Base-by-base conservation (phyloP, 2,113 vertebrate genomes). In the Felis chaus region DNA sequence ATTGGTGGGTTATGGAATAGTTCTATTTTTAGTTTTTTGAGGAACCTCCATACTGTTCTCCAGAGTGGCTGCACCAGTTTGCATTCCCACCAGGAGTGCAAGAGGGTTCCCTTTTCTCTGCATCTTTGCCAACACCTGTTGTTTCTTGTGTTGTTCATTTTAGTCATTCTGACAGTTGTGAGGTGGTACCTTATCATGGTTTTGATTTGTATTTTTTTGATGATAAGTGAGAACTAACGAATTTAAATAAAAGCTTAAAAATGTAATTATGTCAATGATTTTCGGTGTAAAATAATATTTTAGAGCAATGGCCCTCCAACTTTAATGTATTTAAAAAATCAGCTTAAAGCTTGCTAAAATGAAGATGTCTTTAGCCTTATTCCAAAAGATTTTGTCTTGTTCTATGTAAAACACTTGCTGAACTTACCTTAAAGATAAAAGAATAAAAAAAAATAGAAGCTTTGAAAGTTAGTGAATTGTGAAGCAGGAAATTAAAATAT, bases 401-500 rank as follows among this genome's bases (percentile, higher is more conserved):
- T 94, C 29, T 88, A 0, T 63, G 29, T 33, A 94, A 91, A 33
- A 68, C 5, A 89, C 12, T 85, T 89, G 87, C 18, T 73, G 36
- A 91, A 89, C 93, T 73, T 66, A 68, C 15, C 21, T 69, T 80
- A 91, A 84, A 84, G 48, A 65, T 73, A 91, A 94, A 73, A 73
- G 12, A 90, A 89, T 82, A 25, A 84, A 93, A 45, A 45, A 61
- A 95, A 86, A 29, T 16, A 78, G 33, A 89, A 93, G 25, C 45
- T 95, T 96, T 85, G 45, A 36, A 73, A 33, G 45, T 71, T 94
- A 86, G 71, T 91, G 65, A 95, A 80, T 96, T 97, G 39, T 93
- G 55, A 93, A 85, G 36, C 50, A 89, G 50, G 23, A 93, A 96
- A 96, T 93, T 96, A 95, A 97, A 94, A 78, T 93, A 88, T 23